Percentiles rank a stretch among this genome's conserved stretches.
These are phyloP conservation scores for Cichlasoma orientale DNA, from an alignment of 2,797 vertebrate genomes.

Conservation along the genomic window DNA sequence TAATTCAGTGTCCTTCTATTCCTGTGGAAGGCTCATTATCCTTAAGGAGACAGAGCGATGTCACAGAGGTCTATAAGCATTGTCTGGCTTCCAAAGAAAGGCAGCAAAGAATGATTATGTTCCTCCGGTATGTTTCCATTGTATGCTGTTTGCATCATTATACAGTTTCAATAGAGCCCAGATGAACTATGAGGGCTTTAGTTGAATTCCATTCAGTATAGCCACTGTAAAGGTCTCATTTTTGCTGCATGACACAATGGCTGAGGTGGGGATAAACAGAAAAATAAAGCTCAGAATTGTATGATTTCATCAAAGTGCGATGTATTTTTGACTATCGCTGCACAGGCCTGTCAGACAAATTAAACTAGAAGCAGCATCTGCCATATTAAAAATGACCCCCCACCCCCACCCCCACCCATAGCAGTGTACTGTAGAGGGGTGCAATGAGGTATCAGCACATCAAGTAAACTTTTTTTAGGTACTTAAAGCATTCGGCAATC, in stretches of 20 bases:
- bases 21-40: slow-evolving; percentile 59
- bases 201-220: slow-evolving; percentile 36
- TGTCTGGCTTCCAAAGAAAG: slow-evolving; percentile 49
- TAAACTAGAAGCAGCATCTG: slow-evolving; percentile 37
- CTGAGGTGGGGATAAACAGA: slow-evolving; percentile 36
- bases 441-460: slow-evolving; percentile 1
- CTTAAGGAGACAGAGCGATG: slow-evolving; percentile 45
- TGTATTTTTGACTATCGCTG: slow-evolving; percentile 34
- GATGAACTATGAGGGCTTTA: slow-evolving; percentile 48
- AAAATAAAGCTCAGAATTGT: slow-evolving; percentile 45
- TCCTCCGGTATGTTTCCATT: slow-evolving; percentile 35
- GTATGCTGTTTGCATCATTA: slow-evolving; percentile 53
- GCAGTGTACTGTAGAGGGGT: neutral
- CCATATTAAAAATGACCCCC: slow-evolving; percentile 42
- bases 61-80: slow-evolving; percentile 54
- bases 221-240: slow-evolving; percentile 40
- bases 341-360: slow-evolving; percentile 41
- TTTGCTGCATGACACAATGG: slow-evolving; percentile 29
- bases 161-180: slow-evolving; percentile 42
- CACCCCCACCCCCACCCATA: too few relatives aligned
- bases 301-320: slow-evolving; percentile 46
- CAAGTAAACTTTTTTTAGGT: neutral
- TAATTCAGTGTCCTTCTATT: slow-evolving; percentile 73
- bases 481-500: neutral
- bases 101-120: slow-evolving; percentile 40